phyloP scores from a whole-genome alignment of 2,888 invertebrate species.

The Latheticus oryzae region DNA sequence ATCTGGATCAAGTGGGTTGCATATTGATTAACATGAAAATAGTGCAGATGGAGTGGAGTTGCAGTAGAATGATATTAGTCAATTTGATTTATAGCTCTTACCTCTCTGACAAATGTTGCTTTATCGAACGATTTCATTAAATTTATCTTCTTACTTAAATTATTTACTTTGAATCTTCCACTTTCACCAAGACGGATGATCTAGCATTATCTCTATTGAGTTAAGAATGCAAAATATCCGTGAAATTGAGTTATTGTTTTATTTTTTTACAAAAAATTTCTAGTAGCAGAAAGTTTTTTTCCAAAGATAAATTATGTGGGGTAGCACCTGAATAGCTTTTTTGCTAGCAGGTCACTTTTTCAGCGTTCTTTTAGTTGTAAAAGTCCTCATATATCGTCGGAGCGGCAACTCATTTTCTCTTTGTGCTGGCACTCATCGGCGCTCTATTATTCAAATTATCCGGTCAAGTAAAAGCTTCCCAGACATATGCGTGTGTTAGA shows the following conservation, averaged over 20 bases:
- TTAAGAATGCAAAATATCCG: not conserved
- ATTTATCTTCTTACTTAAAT: constrained; percentile 45
- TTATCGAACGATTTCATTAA: constrained; percentile 48
- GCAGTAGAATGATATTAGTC: constrained; percentile 51
- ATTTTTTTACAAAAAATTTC: too few species aligned
- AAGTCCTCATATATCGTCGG: too few species aligned
- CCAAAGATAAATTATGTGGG: too few species aligned
- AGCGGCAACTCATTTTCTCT: too few species aligned
- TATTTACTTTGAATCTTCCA: constrained; percentile 34
- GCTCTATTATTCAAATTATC: constrained; percentile 36
- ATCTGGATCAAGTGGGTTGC: constrained; percentile 62
- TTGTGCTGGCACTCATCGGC: too few species aligned
- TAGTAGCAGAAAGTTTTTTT: too few species aligned
- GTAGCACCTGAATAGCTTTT: too few species aligned
- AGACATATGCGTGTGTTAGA: constrained; percentile 26
- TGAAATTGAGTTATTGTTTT: too few species aligned
- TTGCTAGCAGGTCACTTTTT: too few species aligned
- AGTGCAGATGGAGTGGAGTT: constrained; percentile 47
- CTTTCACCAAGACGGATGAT: constrained; percentile 4
- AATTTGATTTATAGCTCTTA: constrained; percentile 51
- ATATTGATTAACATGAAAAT: constrained; percentile 54
- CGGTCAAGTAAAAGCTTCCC: constrained; percentile 30
- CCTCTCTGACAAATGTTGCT: constrained; percentile 52
- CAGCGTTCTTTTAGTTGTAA: too few species aligned
- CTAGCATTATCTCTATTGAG: not conserved